A percentile compares a stretch with the other conserved stretches of the same genome.
These are phyloP conservation scores for Meloidogyne exigua DNA, from an alignment of 1,140 invertebrate species.

Conservation along the genomic window DNA sequence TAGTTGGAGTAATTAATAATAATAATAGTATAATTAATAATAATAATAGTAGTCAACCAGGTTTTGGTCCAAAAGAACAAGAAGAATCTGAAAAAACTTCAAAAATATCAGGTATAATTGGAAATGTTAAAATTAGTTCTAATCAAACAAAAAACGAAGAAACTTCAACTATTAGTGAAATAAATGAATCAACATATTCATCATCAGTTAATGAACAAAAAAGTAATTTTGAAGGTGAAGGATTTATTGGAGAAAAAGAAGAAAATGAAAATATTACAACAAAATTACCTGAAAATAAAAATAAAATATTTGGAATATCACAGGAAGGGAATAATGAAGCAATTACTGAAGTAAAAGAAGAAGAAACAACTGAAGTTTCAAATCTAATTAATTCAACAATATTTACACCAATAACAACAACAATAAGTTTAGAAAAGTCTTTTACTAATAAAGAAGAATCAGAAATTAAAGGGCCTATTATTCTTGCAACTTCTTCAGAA, in stretches of 20 bases:
- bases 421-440: not conserved
- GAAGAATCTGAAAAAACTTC: not conserved
- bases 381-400: not conserved
- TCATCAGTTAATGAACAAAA: not conserved
- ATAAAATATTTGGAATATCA: not conserved
- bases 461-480: not conserved
- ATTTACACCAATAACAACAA: not conserved
- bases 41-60: not conserved
- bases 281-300: not conserved
- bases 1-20: not conserved
- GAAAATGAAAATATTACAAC: not conserved
- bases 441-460: not conserved
- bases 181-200: constrained; percentile 1
- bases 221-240: constrained; percentile 14
- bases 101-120: not conserved
- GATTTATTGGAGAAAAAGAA: constrained; percentile 7
- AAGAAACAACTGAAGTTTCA: not conserved
- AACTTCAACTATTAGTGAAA: not conserved
- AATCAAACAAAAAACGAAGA: not conserved
- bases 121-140: no score
- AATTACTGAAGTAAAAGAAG: no score
- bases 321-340: not conserved
- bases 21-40: no score
- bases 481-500: not conserved
- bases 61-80: not conserved